Evolutionary conservation across 2,797 vertebrate genomes (phyloP).

Genomic region (Coluber constrictor): DNA sequence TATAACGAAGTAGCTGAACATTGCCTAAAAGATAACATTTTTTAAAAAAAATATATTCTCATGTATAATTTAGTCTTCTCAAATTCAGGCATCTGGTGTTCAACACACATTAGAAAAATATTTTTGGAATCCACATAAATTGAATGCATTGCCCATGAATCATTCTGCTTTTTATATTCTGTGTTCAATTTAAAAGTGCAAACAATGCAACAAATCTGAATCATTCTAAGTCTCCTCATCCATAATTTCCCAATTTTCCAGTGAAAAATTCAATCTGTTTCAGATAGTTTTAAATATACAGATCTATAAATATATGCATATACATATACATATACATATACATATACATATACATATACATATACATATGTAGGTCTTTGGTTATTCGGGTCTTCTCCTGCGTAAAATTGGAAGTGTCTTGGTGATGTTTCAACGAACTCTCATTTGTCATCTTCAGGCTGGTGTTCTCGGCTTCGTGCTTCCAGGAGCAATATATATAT

Average conservation of each 20-base stretch:
- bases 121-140: neutral
- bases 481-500: too few relatives aligned
- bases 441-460: too few relatives aligned
- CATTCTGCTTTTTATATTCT: neutral
- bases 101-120: neutral
- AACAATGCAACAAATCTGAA: neutral
- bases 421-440: too few relatives aligned
- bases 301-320: neutral
- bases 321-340: neutral
- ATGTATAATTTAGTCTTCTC: neutral
- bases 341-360: neutral
- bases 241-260: neutral
- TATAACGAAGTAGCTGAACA: neutral
- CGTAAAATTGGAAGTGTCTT: too few relatives aligned
- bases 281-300: neutral
- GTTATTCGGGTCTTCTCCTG: too few relatives aligned
- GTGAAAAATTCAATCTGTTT: neutral
- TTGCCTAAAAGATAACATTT: neutral
- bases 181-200: neutral
- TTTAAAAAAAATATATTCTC: neutral
- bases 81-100: neutral
- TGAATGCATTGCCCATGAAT: neutral
- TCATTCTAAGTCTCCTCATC: neutral
- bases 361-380: too few relatives aligned
- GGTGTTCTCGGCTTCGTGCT: too few relatives aligned